A percentile compares a stretch with the other conserved stretches of the same genome.
phyloP scores from a whole-genome alignment of 2,113 vertebrate species.

The Hippocampus comes region DNA sequence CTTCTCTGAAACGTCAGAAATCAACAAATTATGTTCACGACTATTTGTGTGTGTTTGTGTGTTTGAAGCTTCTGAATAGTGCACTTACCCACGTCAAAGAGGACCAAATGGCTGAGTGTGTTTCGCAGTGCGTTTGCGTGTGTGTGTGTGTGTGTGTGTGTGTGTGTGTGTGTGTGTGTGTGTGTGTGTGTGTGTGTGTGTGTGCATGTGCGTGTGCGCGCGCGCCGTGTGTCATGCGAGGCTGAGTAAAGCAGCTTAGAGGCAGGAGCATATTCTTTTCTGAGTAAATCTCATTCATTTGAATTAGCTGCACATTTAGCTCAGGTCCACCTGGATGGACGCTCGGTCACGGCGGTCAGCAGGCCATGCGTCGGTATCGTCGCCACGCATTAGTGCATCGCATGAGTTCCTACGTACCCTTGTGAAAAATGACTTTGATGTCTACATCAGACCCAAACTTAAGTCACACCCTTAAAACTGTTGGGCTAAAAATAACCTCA shows the following conservation, averaged over 20 bases:
- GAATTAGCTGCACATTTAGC: conserved; percentile 72
- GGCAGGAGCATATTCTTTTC: conserved; percentile 64
- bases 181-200: conserved; percentile 8
- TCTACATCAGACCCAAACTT: too few relatives aligned
- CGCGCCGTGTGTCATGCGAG: conserved; percentile 22
- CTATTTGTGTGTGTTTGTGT: conserved; percentile 23
- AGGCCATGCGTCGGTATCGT: conserved; percentile 48
- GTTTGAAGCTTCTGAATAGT: conserved; percentile 30
- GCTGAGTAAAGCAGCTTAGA: conserved; percentile 62
- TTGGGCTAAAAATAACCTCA: too few relatives aligned
- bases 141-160: conserved; percentile 5
- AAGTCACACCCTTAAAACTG: too few relatives aligned
- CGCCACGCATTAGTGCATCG: background rate
- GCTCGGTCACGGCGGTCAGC: conserved; percentile 36
- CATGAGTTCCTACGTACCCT: background rate
- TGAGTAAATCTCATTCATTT: conserved; percentile 73
- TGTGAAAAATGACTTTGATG: background rate
- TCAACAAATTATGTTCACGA: background rate
- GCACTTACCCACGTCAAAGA: conserved; percentile 40
- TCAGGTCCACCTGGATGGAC: conserved; percentile 57
- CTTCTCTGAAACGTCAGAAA: background rate
- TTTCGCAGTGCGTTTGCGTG: conserved; percentile 10
- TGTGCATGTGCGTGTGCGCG: conserved; percentile 7
- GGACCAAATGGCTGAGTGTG: conserved; percentile 19
- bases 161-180: conserved; percentile 2